phyloP scores from a whole-genome alignment of 2,113 vertebrate species.

The Pygathrix nemaeus region DNA sequence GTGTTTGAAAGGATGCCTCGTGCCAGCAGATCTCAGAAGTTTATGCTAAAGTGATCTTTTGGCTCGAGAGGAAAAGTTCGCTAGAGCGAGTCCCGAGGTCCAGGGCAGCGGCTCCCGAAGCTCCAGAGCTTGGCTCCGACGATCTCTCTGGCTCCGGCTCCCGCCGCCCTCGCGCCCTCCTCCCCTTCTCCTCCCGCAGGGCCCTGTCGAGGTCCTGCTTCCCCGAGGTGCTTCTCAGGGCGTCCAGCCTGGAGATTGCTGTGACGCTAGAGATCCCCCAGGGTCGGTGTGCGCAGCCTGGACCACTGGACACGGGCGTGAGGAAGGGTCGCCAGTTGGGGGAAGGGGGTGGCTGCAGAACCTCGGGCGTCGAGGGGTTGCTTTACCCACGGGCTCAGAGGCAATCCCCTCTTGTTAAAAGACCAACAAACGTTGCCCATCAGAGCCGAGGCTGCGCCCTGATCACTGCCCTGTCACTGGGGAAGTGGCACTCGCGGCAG shows the following conservation, averaged over 20 bases:
- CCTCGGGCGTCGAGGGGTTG: accelerated
- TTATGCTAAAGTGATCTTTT: slow-evolving; percentile 40
- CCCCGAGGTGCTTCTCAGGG: not conserved
- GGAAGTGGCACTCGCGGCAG: not conserved
- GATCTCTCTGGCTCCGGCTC: not conserved
- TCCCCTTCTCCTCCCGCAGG: not conserved
- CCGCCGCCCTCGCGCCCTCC: not conserved
- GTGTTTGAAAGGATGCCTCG: slow-evolving; percentile 30
- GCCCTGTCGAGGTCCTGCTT: not conserved
- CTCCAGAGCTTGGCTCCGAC: not conserved
- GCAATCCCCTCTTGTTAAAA: not conserved
- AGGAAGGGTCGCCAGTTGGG: not conserved
- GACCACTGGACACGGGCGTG: accelerated
- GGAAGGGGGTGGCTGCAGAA: too few relatives aligned
- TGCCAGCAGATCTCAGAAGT: slow-evolving; percentile 43
- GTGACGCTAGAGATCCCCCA: not conserved
- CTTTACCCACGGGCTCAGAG: too few relatives aligned
- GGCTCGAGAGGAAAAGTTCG: not conserved
- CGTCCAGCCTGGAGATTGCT: not conserved
- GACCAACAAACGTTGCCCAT: not conserved
- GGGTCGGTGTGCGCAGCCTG: not conserved
- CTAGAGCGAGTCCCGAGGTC: not conserved
- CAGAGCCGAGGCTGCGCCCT: not conserved
- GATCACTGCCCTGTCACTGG: not conserved
- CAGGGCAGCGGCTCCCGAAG: not conserved